A percentile compares a stretch with the other conserved stretches of the same genome.
These are phyloP conservation scores for Cheilosia variabilis DNA, from an alignment of 2,888 invertebrate species.

Conservation along the genomic window DNA sequence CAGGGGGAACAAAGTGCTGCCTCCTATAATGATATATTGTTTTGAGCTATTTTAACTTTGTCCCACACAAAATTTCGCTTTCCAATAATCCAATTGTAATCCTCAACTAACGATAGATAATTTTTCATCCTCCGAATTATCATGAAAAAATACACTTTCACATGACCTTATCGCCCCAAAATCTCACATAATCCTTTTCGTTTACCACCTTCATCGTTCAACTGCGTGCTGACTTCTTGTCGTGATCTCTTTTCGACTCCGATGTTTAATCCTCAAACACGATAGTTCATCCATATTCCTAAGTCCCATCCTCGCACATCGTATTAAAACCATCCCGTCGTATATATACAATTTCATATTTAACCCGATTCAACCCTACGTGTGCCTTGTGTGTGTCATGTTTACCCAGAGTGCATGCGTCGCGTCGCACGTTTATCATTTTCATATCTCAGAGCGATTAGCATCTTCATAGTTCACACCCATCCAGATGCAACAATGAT, in stretches of 20 bases:
- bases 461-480: conserved; percentile 56
- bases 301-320: conserved; percentile 31
- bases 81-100: conserved; percentile 22
- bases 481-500: conserved; percentile 42
- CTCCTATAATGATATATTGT: too few species aligned
- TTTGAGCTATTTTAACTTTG: too few species aligned
- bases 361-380: conserved; percentile 71
- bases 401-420: conserved; percentile 58
- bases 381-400: conserved; percentile 42
- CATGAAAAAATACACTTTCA: conserved; percentile 18
- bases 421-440: conserved; percentile 70
- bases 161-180: conserved; percentile 13
- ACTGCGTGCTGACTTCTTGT: conserved; percentile 27
- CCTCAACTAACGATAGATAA: conserved; percentile 5
- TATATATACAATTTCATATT: conserved; percentile 65
- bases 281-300: conserved; percentile 52
- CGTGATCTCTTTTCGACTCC: conserved; percentile 25
- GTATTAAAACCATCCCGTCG: conserved; percentile 39
- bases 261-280: conserved; percentile 33
- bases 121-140: conserved; percentile 9
- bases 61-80: too few species aligned
- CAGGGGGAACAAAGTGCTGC: too few species aligned
- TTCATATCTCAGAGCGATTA: conserved; percentile 71
- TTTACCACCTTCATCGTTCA: conserved; percentile 34
- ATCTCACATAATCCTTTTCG: conserved; percentile 18